phyloP scores from a whole-genome alignment of 2,888 invertebrate species.

The Tromatobia lineatoria region DNA sequence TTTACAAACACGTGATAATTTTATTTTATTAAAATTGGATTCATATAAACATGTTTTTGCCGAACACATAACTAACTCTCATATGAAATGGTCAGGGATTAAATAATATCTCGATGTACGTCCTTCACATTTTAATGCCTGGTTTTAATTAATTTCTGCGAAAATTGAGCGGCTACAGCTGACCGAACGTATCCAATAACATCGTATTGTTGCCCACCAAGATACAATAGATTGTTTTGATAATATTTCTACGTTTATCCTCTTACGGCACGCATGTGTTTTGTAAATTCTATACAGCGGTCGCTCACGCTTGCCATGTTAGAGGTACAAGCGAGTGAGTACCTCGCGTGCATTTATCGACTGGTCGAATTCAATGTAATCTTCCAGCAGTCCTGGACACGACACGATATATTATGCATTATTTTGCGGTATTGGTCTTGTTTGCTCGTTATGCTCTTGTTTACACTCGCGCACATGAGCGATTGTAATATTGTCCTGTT shows the following conservation, averaged over 20 bases:
- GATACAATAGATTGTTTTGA: slow-evolving; percentile 81
- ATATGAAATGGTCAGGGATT: neutral
- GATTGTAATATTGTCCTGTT: slow-evolving; percentile 59
- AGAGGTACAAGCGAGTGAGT: slow-evolving; percentile 47
- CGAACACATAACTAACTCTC: neutral
- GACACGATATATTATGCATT: slow-evolving; percentile 60
- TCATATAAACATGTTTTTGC: neutral
- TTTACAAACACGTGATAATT: neutral
- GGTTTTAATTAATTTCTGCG: neutral
- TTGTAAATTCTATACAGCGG: slow-evolving; percentile 43
- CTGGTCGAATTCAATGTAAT: slow-evolving; percentile 64
- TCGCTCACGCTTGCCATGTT: slow-evolving; percentile 41
- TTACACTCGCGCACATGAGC: slow-evolving; percentile 57
- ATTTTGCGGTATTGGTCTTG: slow-evolving; percentile 64
- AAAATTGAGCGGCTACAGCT: neutral
- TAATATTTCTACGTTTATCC: slow-evolving; percentile 72
- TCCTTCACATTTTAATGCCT: neutral
- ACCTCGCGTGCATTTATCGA: slow-evolving; percentile 61
- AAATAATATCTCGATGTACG: neutral
- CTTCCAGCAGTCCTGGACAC: slow-evolving; percentile 36
- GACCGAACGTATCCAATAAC: slow-evolving; percentile 73
- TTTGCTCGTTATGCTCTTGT: slow-evolving; percentile 65
- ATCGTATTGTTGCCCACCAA: slow-evolving; percentile 78
- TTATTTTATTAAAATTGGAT: neutral
- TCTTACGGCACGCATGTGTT: slow-evolving; percentile 48